These are phyloP conservation scores for Drosophila rubida DNA, from an alignment of 2,888 invertebrate species.

Conservation along the genomic window DNA sequence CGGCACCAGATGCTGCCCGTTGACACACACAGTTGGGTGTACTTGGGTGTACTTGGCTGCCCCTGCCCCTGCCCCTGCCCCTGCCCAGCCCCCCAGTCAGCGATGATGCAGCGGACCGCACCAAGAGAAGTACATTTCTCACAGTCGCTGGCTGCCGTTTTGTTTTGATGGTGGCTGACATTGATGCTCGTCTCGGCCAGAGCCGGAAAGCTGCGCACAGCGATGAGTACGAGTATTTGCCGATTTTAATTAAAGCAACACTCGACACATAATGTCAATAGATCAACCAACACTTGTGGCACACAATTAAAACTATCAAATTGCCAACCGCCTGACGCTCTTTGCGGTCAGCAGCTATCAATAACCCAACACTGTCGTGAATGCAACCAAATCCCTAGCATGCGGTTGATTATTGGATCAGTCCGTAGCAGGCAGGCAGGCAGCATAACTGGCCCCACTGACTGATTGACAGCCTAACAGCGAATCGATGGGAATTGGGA, in stretches of 20 bases:
- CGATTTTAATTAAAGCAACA: conserved; percentile 62
- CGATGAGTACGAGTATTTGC: conserved; percentile 31
- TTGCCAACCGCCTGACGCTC: conserved; percentile 53
- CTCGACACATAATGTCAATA: conserved; percentile 65
- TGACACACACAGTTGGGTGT: conserved; percentile 65
- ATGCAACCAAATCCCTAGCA: conserved; percentile 68
- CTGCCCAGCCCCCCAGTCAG: too few relatives aligned
- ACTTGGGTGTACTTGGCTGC: conserved; percentile 27
- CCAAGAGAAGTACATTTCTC: conserved; percentile 41
- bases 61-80: background rate
- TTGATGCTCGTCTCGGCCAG: conserved; percentile 35
- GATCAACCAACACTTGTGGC: conserved; percentile 61
- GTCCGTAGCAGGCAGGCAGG: background rate
- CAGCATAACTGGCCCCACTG: background rate
- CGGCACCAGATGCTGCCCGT: conserved; percentile 48
- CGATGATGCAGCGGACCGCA: conserved; percentile 44
- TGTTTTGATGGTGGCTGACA: conserved; percentile 14
- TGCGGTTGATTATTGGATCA: conserved; percentile 55
- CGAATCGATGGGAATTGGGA: too few relatives aligned
- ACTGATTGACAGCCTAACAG: background rate
- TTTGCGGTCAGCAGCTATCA: conserved; percentile 71
- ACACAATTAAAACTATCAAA: conserved; percentile 68
- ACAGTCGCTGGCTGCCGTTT: conserved; percentile 21
- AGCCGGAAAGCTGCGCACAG: conserved; percentile 11
- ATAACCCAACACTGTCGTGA: conserved; percentile 46